Percentiles rank a stretch among this genome's conserved stretches.
Evolutionary conservation across 2,113 vertebrate species (phyloP).

Genomic region (Excalfactoria chinensis): DNA sequence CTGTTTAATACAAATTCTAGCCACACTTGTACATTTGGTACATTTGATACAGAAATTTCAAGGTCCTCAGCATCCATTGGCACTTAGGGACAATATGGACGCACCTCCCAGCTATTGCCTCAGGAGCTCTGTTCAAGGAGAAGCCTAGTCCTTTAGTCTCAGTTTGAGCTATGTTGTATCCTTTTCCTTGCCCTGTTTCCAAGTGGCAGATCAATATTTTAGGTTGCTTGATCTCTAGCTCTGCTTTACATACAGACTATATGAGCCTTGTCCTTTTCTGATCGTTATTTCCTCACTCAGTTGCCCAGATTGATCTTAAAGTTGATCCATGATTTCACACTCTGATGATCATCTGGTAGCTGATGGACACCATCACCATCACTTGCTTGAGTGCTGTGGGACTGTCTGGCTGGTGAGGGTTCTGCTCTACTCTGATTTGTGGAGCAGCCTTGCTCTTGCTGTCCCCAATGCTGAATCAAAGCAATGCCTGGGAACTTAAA

Average conservation of each 20-base stretch:
- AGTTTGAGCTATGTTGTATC: neutral
- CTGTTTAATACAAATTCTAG: neutral
- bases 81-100: no score
- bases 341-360: neutral
- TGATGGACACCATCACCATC: neutral
- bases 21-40: neutral
- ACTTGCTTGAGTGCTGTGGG: neutral
- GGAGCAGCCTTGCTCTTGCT: neutral
- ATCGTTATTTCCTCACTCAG: neutral
- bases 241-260: neutral
- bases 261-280: neutral
- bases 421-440: neutral
- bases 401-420: neutral
- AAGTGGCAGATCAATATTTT: neutral
- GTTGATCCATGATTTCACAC: neutral
- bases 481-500: neutral
- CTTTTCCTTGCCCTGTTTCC: neutral
- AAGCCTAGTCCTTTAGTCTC: neutral
- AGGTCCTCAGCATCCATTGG: neutral
- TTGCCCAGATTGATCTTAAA: neutral
- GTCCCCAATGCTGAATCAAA: neutral
- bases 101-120: neutral
- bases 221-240: neutral
- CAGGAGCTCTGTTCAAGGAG: neutral
- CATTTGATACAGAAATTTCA: neutral